Percentiles rank a stretch among this genome's conserved stretches.
phyloP scores from a whole-genome alignment of 2,797 vertebrate species.

The Pampus argenteus region DNA sequence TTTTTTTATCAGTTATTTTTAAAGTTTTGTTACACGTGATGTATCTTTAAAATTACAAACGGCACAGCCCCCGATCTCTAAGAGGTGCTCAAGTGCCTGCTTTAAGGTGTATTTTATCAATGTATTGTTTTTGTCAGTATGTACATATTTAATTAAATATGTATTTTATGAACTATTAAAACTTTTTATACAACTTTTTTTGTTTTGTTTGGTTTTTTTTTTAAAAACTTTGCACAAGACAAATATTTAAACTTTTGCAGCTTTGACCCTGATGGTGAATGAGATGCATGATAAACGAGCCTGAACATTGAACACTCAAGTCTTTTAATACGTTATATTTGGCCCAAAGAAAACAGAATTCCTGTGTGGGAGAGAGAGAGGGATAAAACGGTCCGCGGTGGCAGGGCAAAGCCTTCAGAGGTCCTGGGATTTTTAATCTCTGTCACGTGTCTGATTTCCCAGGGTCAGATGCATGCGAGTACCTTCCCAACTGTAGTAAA shows the following conservation, averaged over 20 bases:
- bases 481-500: neutral
- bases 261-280: conserved; percentile 11
- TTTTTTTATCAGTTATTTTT: conserved; percentile 56
- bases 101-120: conserved; percentile 67
- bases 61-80: conserved; percentile 46
- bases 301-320: neutral
- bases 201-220: conserved; percentile 12
- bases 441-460: conserved; percentile 64
- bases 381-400: conserved; percentile 19
- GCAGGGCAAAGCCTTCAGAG: conserved; percentile 40
- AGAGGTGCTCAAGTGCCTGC: conserved; percentile 63
- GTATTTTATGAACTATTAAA: conserved; percentile 85
- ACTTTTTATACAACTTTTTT: conserved; percentile 75
- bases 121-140: conserved; percentile 68
- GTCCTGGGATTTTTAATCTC: conserved; percentile 68
- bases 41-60: conserved; percentile 64
- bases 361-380: conserved; percentile 4
- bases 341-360: conserved; percentile 52
- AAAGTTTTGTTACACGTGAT: conserved; percentile 44
- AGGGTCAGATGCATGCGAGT: conserved; percentile 45
- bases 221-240: conserved; percentile 5
- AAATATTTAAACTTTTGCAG: conserved; percentile 31
- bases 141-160: conserved; percentile 82
- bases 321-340: conserved; percentile 64
- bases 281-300: conserved; percentile 28